These are phyloP conservation scores for Geotrypetes seraphini DNA, from an alignment of 2,797 vertebrate species.

Conservation along the genomic window DNA sequence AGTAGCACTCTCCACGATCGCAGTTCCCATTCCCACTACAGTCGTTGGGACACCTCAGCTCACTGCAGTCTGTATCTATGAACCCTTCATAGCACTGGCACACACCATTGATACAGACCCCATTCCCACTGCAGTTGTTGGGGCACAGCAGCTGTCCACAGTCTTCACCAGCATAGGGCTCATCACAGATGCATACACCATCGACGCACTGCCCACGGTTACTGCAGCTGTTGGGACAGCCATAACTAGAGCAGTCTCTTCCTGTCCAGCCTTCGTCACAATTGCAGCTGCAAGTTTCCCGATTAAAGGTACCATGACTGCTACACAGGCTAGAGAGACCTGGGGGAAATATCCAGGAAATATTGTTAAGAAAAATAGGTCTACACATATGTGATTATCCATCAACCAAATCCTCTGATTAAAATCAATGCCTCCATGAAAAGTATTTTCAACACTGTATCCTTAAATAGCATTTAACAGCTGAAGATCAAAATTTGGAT, in stretches of 20 bases:
- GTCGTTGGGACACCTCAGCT: constrained; percentile 58
- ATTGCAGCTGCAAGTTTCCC: constrained; percentile 57
- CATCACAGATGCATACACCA: constrained; percentile 62
- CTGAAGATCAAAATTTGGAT: too few relatives aligned
- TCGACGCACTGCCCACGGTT: constrained; percentile 64
- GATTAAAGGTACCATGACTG: constrained; percentile 58
- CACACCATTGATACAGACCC: constrained; percentile 59
- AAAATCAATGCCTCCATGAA: too few relatives aligned
- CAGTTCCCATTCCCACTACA: constrained; percentile 69
- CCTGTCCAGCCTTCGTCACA: constrained; percentile 77
- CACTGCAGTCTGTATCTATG: constrained; percentile 60
- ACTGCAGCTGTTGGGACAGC: constrained; percentile 69
- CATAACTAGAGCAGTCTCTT: constrained; percentile 55
- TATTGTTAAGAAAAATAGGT: too few relatives aligned
- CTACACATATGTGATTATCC: too few relatives aligned
- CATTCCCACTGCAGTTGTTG: constrained; percentile 66
- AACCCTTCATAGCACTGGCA: constrained; percentile 68
- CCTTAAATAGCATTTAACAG: too few relatives aligned
- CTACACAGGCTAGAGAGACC: constrained; percentile 60
- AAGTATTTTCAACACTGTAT: too few relatives aligned
- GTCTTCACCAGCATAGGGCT: constrained; percentile 59
- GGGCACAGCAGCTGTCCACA: constrained; percentile 63
- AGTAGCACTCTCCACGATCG: constrained; percentile 69
- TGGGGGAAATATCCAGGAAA: constrained; percentile 16
- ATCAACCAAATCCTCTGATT: too few relatives aligned